These are phyloP conservation scores for Acheta domesticus DNA, from an alignment of 2,888 invertebrate species.

Conservation along the genomic window DNA sequence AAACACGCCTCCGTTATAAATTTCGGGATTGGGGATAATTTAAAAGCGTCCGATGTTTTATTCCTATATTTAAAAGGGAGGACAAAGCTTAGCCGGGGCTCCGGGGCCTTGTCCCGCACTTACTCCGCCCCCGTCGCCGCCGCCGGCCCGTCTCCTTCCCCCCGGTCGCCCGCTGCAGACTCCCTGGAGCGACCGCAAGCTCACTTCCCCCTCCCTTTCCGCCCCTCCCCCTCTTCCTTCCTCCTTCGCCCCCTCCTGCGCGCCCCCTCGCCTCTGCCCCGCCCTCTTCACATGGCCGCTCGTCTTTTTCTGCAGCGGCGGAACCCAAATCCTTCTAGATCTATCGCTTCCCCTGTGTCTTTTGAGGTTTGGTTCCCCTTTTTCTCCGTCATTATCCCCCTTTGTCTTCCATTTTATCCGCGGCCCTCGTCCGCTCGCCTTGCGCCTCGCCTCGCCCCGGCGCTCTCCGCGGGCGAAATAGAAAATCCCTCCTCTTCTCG, in stretches of 20 bases:
- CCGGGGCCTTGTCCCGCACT: background rate
- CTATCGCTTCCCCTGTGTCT: constrained; percentile 10
- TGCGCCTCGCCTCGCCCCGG: background rate
- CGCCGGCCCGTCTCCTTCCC: background rate
- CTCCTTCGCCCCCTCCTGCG: background rate
- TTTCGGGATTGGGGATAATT: background rate
- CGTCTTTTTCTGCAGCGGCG: background rate
- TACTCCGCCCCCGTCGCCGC: background rate
- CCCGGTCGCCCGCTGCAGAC: background rate
- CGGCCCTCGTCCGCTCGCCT: background rate
- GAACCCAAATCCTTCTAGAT: constrained; percentile 18
- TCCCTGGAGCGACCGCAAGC: background rate
- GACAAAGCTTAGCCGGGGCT: background rate
- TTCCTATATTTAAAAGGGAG: constrained; percentile 12
- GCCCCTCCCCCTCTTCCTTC: background rate
- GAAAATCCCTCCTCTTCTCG: background rate
- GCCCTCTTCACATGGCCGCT: background rate
- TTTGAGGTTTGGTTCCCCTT: constrained; percentile 18
- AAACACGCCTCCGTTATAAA: constrained; percentile 1
- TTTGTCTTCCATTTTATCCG: constrained; percentile 18
- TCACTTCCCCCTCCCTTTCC: background rate
- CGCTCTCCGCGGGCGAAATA: background rate
- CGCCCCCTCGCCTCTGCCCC: background rate
- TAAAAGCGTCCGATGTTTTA: background rate
- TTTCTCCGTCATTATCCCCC: constrained; percentile 18